Evolutionary conservation across 2,888 invertebrate species (phyloP), one percentile per base, ranked within the genome.

Genomic region (Ennomos quercinarius): DNA sequence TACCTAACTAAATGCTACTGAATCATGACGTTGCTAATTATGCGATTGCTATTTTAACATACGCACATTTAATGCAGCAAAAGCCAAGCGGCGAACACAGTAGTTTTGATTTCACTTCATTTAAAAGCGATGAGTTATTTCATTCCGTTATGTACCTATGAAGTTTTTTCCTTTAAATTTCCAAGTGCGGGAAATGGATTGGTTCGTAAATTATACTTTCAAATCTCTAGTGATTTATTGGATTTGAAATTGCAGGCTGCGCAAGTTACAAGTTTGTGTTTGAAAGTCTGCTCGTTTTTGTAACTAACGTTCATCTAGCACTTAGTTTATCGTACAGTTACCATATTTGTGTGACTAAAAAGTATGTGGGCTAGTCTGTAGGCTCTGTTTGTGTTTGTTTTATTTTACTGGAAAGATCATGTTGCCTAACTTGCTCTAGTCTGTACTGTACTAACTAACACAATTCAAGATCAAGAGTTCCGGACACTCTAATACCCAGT

Each of bases 151-250:
- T 17, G 39, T n/a, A n/a, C n/a, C n/a, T 58, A 59, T 61, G 55
- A 63, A 65, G 59, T 65, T 66, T 56, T 27, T 61, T 61, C 51
- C 59, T 57, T 65, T 48, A 57, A 61, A 68, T 60, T 63, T 64
- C 50, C 53, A 59, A 63, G 58, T 61, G 27, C 52, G 62, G 61
- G 54, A 54, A 68, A 64, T 65, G 61, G 54, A 67, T 65, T 61
- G 62, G 61, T 64, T 59, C 53, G 53, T 65, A 59, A 67, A 67
- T 69, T 69, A 67, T 67, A 69, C 69, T 67, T 67, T 67, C 62
- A 69, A 69, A 69, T 69, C 48, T 57, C 50, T 37, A 2, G 10
- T 55, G 62, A 69, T 69, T 69, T 69, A 69, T 69, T 65, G 64
- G 61, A 65, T 67, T 69, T 61, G 65, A 65, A 64, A 69, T 69